Evolutionary conservation across 2,888 invertebrate species (phyloP), one percentile per base, ranked within the genome.

Genomic region (Drosophila cracens): DNA sequence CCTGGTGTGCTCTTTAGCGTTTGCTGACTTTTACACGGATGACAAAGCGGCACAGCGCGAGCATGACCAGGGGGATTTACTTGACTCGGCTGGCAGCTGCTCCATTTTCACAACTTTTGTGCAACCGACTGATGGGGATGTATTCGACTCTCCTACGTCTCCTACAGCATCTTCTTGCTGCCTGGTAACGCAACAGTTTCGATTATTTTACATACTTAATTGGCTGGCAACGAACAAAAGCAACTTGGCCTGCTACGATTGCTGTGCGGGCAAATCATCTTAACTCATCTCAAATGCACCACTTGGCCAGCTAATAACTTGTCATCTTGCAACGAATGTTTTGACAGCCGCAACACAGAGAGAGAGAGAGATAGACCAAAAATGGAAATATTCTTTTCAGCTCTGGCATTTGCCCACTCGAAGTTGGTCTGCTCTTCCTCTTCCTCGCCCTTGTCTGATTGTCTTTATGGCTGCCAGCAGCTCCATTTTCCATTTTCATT

Each of bases 1-100:
- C 51, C 64, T 70, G 68, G 73, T 83, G 87, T 81, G 81, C 87
- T 87, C 87, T 87, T 86, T 78, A 81, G 81, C 87, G 84, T 87
- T 89, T 87, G 89, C 87, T 87, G 89, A 87, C 89, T 81, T 82
- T 76, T 81, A 65, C 70, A 70, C 71, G 31, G 40, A 63, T 75
- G 70, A 71, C 64, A 66, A 65, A 58, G 76, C n/a, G 34, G 34
- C 54, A 18, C 7, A 46, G 27, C 8, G 46, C 25, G 43, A 58
- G 51, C 64, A 36, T 51, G 58, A 61, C 46, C 61, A 51, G 40
- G 25, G 54, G 68, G 74, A 68, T 65, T 60, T 68, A 68, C 62
- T 54, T 70, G 61, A 29, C 67, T 61, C 58, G 48, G 43, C 46
- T 61, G 62, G 70, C 79, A 75, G 81, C 80, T 81, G 80, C 65